phyloP scores from a whole-genome alignment of 1,140 invertebrate genomes.

The Telenomus remus region DNA sequence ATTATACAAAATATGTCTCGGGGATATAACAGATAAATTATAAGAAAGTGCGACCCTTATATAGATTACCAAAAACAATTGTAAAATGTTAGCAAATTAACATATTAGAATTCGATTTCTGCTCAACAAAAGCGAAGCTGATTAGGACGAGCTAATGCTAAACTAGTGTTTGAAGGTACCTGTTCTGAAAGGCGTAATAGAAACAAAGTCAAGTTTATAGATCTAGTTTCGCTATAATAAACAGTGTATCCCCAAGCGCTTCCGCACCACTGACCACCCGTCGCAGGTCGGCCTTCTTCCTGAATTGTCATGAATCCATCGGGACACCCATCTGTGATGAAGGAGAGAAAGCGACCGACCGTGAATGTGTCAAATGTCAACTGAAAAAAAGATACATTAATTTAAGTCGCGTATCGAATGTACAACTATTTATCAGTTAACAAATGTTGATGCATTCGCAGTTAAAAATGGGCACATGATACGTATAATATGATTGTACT shows the following conservation, averaged over 20 bases:
- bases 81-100: no score
- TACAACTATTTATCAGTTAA: constrained; percentile 12
- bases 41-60: no score
- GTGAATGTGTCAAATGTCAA: constrained; percentile 86
- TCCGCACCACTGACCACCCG: constrained; percentile 89
- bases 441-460: no score
- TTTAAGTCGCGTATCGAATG: constrained; percentile 27
- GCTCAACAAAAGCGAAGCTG: no score
- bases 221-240: constrained; percentile 88
- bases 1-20: no score
- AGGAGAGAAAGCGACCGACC: constrained; percentile 84
- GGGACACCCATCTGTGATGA: constrained; percentile 85
- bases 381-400: constrained; percentile 72
- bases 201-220: constrained; percentile 84
- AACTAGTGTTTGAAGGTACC: constrained; percentile 69
- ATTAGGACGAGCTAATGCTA: no score
- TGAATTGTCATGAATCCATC: constrained; percentile 87
- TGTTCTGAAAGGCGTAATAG: constrained; percentile 83
- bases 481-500: no score
- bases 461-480: no score
- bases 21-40: no score
- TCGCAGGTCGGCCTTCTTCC: constrained; percentile 82
- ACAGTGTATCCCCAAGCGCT: constrained; percentile 89
- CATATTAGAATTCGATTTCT: no score
- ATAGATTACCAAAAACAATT: no score